A percentile compares a stretch with the other conserved stretches of the same genome.
phyloP scores from a whole-genome alignment of 1,140 invertebrate genomes.

The Scaptomyza hsui region DNA sequence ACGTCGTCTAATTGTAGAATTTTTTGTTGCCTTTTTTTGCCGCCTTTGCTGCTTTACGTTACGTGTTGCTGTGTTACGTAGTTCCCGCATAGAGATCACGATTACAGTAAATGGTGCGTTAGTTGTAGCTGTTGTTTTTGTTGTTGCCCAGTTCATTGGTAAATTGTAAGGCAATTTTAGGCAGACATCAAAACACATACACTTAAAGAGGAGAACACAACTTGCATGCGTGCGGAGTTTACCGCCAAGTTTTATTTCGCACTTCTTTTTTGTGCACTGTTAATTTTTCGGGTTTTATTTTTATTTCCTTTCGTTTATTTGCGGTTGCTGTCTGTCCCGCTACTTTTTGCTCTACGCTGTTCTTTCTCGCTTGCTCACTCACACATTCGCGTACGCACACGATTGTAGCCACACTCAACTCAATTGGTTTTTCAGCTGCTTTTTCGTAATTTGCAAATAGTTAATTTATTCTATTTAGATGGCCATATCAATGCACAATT shows the following conservation, averaged over 20 bases:
- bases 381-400: constrained; percentile 33
- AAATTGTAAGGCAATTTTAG: constrained; percentile 50
- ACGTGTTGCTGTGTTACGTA: constrained; percentile 53
- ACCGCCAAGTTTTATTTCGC: constrained; percentile 46
- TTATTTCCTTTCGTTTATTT: constrained; percentile 56
- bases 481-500: constrained; percentile 31
- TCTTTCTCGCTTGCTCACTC: constrained; percentile 33
- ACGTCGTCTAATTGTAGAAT: constrained; percentile 38
- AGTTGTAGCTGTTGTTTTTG: constrained; percentile 52
- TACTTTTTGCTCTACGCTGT: constrained; percentile 31
- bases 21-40: constrained; percentile 34
- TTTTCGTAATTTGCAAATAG: constrained; percentile 77
- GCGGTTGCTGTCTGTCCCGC: constrained; percentile 28
- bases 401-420: constrained; percentile 43
- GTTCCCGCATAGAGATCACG: constrained; percentile 45
- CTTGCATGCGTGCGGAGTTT: constrained; percentile 29
- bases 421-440: constrained; percentile 63
- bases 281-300: constrained; percentile 48
- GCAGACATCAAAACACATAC: constrained; percentile 37
- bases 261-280: constrained; percentile 33
- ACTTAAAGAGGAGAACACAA: constrained; percentile 6
- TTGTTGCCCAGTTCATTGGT: constrained; percentile 52
- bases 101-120: constrained; percentile 42
- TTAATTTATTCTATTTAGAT: constrained; percentile 72
- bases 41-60: constrained; percentile 62